A percentile compares a stretch with the other conserved stretches of the same genome.
phyloP scores from a whole-genome alignment of 2,113 vertebrate genomes.

The Melospiza melodia region DNA sequence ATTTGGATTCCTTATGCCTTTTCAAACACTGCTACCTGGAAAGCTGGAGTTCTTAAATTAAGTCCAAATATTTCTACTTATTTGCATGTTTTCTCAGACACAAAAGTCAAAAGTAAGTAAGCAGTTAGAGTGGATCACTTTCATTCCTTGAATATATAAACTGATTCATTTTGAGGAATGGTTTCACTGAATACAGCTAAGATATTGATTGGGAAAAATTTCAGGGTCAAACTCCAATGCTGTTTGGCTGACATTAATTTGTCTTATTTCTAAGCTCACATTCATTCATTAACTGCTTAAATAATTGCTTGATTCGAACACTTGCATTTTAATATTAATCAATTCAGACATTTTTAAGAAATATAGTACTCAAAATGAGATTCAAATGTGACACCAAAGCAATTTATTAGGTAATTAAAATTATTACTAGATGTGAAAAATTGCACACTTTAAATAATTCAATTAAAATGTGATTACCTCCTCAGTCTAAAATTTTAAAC shows the following conservation, averaged over 20 bases:
- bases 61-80: neutral
- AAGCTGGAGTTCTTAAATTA: neutral
- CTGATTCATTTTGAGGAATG: neutral
- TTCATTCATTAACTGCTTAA: conserved; percentile 34
- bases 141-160: neutral
- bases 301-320: conserved; percentile 31
- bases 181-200: neutral
- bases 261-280: neutral
- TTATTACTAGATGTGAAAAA: conserved; percentile 27
- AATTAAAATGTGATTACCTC: conserved; percentile 39
- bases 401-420: conserved; percentile 60
- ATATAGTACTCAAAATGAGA: conserved; percentile 17
- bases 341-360: conserved; percentile 23
- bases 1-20: neutral
- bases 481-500: neutral
- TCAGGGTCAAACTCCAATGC: neutral
- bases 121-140: neutral
- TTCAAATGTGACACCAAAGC: conserved; percentile 22
- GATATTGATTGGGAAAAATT: neutral
- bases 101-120: neutral
- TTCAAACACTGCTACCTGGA: neutral
- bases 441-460: conserved; percentile 42
- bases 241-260: neutral
- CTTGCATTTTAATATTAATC: conserved; percentile 26
- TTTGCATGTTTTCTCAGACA: neutral